phyloP scores from a whole-genome alignment of 1,140 invertebrate species.

The Parapsyche elsis region DNA sequence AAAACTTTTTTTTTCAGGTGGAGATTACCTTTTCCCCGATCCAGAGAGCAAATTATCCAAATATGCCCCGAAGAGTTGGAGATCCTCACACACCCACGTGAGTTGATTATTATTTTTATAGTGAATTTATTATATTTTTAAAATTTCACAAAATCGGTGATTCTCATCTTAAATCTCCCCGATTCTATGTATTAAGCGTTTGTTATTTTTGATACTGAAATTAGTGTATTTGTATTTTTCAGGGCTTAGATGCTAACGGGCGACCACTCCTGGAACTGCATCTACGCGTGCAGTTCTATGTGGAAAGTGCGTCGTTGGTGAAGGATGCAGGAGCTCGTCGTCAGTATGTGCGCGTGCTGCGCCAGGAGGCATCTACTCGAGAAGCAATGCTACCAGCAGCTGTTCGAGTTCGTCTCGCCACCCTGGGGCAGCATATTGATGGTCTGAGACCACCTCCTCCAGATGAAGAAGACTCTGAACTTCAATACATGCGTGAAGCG shows the following conservation, averaged over 20 bases:
- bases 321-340: conserved; percentile 91
- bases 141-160: too few relatives aligned
- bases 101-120: conserved; percentile 62
- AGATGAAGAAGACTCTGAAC: conserved; percentile 80
- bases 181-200: too few relatives aligned
- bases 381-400: conserved; percentile 72
- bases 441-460: conserved; percentile 75
- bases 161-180: too few relatives aligned
- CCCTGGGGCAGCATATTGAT: conserved; percentile 74
- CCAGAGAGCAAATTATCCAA: conserved; percentile 94
- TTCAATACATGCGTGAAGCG: conserved; percentile 89
- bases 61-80: conserved; percentile 95
- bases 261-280: conserved; percentile 89
- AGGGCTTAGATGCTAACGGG: conserved; percentile 91
- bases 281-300: conserved; percentile 94
- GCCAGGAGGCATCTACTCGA: conserved; percentile 84
- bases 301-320: conserved; percentile 86
- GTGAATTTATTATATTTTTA: too few relatives aligned
- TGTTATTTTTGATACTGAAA: too few relatives aligned
- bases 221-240: conserved; percentile 57
- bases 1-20: conserved; percentile 77
- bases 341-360: conserved; percentile 94
- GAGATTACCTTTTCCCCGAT: conserved; percentile 94
- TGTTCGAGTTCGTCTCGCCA: conserved; percentile 71
- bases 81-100: conserved; percentile 91